phyloP scores from a whole-genome alignment of 1,140 invertebrate species.

The Rhopalosiphum padi region DNA sequence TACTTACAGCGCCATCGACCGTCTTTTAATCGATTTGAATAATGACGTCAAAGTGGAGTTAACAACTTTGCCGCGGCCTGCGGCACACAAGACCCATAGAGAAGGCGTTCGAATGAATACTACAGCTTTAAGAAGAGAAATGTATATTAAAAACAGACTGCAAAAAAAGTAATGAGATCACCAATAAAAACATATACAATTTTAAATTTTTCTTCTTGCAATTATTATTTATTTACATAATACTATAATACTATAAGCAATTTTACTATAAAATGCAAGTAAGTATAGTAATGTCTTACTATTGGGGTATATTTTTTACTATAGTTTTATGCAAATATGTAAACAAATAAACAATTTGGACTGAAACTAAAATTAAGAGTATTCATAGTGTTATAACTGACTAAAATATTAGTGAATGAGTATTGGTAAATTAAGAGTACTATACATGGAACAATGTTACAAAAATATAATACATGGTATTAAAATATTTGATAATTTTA shows the following conservation, averaged over 20 bases:
- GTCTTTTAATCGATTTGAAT: background rate
- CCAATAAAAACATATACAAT: background rate
- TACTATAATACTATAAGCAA: background rate
- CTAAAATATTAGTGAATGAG: background rate
- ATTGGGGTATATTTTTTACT: background rate
- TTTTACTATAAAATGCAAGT: background rate
- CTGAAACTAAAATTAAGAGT: background rate
- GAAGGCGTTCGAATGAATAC: slow-evolving; percentile 31
- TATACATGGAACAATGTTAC: no score
- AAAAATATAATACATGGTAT: background rate
- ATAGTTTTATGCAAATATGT: background rate
- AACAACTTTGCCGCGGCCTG: background rate
- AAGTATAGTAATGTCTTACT: background rate
- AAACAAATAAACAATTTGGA: background rate
- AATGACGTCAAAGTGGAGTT: background rate
- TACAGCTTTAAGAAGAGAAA: slow-evolving; percentile 32
- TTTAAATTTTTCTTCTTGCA: background rate
- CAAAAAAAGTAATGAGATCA: background rate
- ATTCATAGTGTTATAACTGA: background rate
- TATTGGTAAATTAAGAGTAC: background rate
- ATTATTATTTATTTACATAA: background rate
- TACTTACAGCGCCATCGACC: background rate
- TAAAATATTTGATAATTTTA: background rate
- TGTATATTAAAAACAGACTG: background rate
- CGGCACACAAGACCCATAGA: background rate